Evolutionary conservation across 2,113 vertebrate species (phyloP).

Genomic region (Platycercus adscitus): DNA sequence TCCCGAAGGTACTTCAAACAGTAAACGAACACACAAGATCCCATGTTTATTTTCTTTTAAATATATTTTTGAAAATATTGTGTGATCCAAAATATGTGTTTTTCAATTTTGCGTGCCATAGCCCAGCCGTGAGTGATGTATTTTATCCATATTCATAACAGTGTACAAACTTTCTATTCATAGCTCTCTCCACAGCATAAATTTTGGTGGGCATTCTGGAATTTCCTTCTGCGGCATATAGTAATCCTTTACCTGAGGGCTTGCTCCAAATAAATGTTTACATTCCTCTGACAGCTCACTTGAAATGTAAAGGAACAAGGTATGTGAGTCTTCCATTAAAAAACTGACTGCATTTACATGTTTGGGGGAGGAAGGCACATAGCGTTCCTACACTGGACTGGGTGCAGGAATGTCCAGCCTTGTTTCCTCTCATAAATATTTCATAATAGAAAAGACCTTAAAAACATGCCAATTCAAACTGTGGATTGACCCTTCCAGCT

Average conservation of each 20-base stretch:
- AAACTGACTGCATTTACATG: conserved; percentile 74
- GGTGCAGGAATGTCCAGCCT: conserved; percentile 79
- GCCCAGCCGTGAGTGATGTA: conserved; percentile 74
- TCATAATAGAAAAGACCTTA: conserved; percentile 75
- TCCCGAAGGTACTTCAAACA: conserved; percentile 65
- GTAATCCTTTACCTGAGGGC: conserved; percentile 77
- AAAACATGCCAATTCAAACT: conserved; percentile 76
- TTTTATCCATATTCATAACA: conserved; percentile 83
- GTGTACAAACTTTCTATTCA: conserved; percentile 86
- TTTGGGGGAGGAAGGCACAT: conserved; percentile 69
- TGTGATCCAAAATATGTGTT: conserved; percentile 80
- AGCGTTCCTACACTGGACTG: conserved; percentile 67
- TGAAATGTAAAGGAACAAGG: conserved; percentile 81
- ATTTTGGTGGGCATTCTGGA: conserved; percentile 73
- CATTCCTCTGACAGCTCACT: conserved; percentile 75
- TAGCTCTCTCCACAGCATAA: conserved; percentile 73
- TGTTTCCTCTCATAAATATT: conserved; percentile 84
- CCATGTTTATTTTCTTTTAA: conserved; percentile 79
- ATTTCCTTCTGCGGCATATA: conserved; percentile 77
- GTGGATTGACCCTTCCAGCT: conserved; percentile 59
- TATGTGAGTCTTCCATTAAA: conserved; percentile 75
- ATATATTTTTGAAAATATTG: conserved; percentile 76
- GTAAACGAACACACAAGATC: conserved; percentile 66
- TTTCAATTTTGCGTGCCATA: conserved; percentile 70
- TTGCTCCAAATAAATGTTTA: conserved; percentile 77